These are phyloP conservation scores for Limenitis camilla DNA, from an alignment of 2,888 invertebrate species.

Conservation along the genomic window DNA sequence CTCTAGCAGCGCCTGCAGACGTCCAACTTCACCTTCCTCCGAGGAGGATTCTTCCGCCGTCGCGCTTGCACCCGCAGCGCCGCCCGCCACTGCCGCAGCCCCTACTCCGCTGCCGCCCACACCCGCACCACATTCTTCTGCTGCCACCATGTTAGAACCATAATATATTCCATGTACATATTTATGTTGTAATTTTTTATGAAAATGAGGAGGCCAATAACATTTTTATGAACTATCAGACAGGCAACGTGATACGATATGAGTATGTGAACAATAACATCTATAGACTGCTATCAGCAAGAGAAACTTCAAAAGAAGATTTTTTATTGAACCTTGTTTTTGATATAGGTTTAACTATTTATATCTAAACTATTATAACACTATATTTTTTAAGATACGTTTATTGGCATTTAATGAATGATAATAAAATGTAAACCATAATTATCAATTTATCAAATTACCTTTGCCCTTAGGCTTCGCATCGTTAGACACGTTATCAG, in stretches of 20 bases:
- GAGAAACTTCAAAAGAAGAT: too few relatives aligned
- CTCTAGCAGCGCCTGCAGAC: slow-evolving; percentile 94
- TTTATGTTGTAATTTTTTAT: too few relatives aligned
- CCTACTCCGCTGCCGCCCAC: slow-evolving; percentile 34
- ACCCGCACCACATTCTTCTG: slow-evolving; percentile 49
- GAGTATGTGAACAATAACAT: too few relatives aligned
- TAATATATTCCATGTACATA: too few relatives aligned
- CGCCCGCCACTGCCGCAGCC: slow-evolving; percentile 43
- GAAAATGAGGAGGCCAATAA: too few relatives aligned
- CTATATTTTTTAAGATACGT: too few relatives aligned
- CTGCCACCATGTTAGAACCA: too few relatives aligned
- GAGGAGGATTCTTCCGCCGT: slow-evolving; percentile 77
- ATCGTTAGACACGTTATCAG: slow-evolving; percentile 60
- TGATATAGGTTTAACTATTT: too few relatives aligned
- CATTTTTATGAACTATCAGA: too few relatives aligned
- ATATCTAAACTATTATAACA: too few relatives aligned
- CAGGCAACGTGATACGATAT: slow-evolving; percentile 25
- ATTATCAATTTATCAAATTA: slow-evolving; percentile 22
- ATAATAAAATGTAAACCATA: not conserved
- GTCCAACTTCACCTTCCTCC: slow-evolving; percentile 96
- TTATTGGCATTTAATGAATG: not conserved
- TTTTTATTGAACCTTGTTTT: too few relatives aligned
- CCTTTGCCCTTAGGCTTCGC: slow-evolving; percentile 68
- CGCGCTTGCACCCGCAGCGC: slow-evolving; percentile 64
- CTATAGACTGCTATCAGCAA: too few relatives aligned